Conservation (phyloP, 1,140 invertebrate genomes). For the Drosophila sp. region DNA sequence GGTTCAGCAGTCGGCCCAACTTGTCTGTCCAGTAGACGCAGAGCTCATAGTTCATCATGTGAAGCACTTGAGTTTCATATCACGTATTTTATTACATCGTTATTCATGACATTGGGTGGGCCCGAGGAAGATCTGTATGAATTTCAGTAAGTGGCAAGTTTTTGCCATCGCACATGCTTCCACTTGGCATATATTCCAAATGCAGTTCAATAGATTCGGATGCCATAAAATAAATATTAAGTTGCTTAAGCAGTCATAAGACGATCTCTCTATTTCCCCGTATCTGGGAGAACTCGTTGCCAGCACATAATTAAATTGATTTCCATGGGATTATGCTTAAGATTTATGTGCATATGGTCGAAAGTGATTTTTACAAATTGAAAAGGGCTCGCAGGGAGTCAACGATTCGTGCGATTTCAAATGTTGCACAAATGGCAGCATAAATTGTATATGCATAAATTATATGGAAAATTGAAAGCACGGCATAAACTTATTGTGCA, state of each 20-base stretch:
- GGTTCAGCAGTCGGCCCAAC: neutral
- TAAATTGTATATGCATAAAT: constrained; percentile 73
- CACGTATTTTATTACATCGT: constrained; percentile 83
- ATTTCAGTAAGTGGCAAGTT: constrained; percentile 50
- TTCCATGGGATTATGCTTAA: constrained; percentile 33
- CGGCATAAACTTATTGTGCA: constrained; percentile 38
- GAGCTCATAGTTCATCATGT: constrained; percentile 70
- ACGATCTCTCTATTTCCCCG: neutral
- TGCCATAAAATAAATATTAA: constrained; percentile 78
- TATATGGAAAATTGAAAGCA: constrained; percentile 51
- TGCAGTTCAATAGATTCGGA: constrained; percentile 78
- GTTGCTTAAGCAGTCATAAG: constrained; percentile 60
- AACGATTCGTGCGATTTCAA: constrained; percentile 37
- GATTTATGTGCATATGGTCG: constrained; percentile 65
- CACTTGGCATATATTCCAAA: constrained; percentile 65
- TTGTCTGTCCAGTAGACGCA: constrained; percentile 41
- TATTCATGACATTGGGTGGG: constrained; percentile 75
- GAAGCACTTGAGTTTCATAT: constrained; percentile 67
- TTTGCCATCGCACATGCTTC: constrained; percentile 39
- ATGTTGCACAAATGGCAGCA: constrained; percentile 69
- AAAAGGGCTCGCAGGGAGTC: constrained; percentile 46
- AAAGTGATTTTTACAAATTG: constrained; percentile 69
- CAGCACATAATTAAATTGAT: constrained; percentile 78
- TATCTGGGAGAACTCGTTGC: neutral
- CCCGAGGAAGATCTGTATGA: constrained; percentile 33